Evolutionary conservation across 2,888 invertebrate genomes (phyloP), one percentile per base, ranked within the genome.

Genomic region (Dermolepida albohirtum): DNA sequence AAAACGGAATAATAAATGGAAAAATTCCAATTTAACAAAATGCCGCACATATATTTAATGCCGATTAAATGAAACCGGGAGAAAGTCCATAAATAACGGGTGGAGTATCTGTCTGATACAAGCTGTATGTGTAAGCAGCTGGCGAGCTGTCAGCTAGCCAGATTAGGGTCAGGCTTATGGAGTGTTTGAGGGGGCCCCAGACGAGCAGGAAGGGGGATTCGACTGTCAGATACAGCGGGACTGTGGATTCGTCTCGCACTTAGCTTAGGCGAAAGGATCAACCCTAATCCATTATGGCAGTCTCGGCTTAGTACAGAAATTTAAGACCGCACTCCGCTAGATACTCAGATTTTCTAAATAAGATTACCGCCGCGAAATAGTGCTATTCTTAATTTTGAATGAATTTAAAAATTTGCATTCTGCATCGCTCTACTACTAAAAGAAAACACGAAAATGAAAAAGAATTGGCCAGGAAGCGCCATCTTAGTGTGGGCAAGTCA

Each of bases 231-330:
- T 77, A 72, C 79, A 80, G 78, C 77, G 77, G 77, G 67, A 74
- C 75, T 73, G 76, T 71, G 78, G 79, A 80, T 79, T 79, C 80
- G 79, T 80, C 78, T 79, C 78, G 78, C 79, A 79, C 78, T 79
- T 76, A 75, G 78, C 74, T 74, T 75, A 77, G 76, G 76, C 76
- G 73, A 73, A 73, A 78, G 77, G 80, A 79, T 79, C 80, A 79
- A 80, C 81, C 81, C 81, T 80, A 81, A 82, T 81, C 81, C 81
- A 81, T 82, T 81, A 81, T 81, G 81, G 81, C 80, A 79, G 80
- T 77, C 75, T 76, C 76, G 75, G 78, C 79, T 78, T 78, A 78
- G 74, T 74, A 71, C 70, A 64, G 73, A 77, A 78, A 78, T 78
- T 78, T 78, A 77, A 73, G 64, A 54, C 44, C 59, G 59, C 59